Conservation (phyloP, 53 echinoderm and acorn worm species). For the Henricia sp. region DNA sequence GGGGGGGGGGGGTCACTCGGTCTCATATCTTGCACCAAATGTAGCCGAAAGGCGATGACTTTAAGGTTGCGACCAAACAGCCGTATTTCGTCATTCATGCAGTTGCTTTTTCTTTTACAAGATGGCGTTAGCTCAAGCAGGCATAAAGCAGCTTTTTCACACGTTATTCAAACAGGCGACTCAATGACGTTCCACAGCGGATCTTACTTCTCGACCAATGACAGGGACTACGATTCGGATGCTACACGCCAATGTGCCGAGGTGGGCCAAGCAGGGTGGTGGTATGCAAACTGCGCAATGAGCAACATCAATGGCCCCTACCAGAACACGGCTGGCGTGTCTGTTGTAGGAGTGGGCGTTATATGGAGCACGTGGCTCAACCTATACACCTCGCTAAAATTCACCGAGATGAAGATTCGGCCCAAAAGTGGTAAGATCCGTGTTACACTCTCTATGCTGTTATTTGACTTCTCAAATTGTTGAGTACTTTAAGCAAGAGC, state of each 20-base stretch:
- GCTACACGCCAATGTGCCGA: neutral
- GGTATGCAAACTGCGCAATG: neutral
- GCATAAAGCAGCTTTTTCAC: no score
- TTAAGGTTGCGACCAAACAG: no score
- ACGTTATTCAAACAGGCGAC: neutral
- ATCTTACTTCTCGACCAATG: neutral
- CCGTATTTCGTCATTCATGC: no score
- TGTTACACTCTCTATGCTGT: neutral
- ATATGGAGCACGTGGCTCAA: slow-evolving; percentile 4
- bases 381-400: neutral
- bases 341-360: neutral
- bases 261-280: neutral
- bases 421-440: neutral
- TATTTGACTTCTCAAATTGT: neutral
- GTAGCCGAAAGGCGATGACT: no score
- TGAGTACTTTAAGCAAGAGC: no score
- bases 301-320: slow-evolving; percentile 1
- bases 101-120: no score
- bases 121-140: no score
- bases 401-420: slow-evolving; percentile 32
- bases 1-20: no score
- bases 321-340: neutral
- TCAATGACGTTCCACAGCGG: neutral
- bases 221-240: slow-evolving; percentile 6
- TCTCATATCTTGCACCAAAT: no score